phyloP scores from a whole-genome alignment of 1,140 invertebrate genomes.

The Bactericera cockerelli region DNA sequence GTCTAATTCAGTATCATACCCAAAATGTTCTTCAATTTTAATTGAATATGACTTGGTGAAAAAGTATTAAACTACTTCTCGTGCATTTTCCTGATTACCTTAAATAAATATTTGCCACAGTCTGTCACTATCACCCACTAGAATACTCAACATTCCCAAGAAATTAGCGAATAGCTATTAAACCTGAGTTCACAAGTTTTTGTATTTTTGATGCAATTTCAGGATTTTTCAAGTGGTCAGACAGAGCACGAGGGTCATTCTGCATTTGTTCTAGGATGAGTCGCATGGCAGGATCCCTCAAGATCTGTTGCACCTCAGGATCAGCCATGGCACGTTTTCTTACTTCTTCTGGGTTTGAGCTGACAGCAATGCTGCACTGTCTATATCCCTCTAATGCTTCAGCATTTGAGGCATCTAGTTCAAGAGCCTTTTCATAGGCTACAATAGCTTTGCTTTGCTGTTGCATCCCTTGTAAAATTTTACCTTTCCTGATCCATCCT shows the following conservation, averaged over 20 bases:
- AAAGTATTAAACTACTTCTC: no score
- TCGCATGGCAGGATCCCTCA: slow-evolving; percentile 96
- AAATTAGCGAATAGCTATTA: slow-evolving; percentile 82
- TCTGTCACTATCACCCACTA: no score
- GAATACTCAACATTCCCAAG: no score
- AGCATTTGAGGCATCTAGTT: slow-evolving; percentile 80
- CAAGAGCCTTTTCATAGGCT: slow-evolving; percentile 89
- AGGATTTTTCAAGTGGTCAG: slow-evolving; percentile 92
- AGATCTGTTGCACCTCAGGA: slow-evolving; percentile 90
- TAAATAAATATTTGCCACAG: no score
- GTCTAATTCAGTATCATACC: no score
- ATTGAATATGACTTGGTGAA: no score
- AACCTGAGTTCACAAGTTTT: slow-evolving; percentile 86
- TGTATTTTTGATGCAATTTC: slow-evolving; percentile 92
- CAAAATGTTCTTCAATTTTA: no score
- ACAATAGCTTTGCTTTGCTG: slow-evolving; percentile 70
- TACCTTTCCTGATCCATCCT: slow-evolving; percentile 92
- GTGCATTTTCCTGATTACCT: no score
- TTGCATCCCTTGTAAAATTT: slow-evolving; percentile 87
- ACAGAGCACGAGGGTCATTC: slow-evolving; percentile 74
- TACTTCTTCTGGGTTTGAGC: slow-evolving; percentile 87
- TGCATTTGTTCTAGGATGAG: slow-evolving; percentile 98
- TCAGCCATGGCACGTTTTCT: slow-evolving; percentile 90
- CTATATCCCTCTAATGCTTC: slow-evolving; percentile 89
- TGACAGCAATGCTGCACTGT: slow-evolving; percentile 60